These are phyloP conservation scores for Gymnocheta viridis DNA, from an alignment of 2,888 invertebrate species.

Conservation along the genomic window DNA sequence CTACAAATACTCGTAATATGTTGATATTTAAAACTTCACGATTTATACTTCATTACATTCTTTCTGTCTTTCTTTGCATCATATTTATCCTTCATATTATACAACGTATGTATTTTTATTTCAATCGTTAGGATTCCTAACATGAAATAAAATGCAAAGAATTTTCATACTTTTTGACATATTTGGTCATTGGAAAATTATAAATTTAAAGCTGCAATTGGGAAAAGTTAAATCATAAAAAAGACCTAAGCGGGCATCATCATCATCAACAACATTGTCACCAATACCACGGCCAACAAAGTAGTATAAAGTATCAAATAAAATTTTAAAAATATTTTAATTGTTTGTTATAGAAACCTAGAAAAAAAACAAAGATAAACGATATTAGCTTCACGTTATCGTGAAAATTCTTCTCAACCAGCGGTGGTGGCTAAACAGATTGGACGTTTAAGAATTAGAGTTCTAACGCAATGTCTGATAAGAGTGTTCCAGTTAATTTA, in stretches of 20 bases:
- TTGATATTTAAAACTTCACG: constrained; percentile 10
- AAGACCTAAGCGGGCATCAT: not conserved
- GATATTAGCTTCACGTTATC: constrained; percentile 46
- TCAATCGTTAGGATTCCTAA: not conserved
- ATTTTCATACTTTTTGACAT: constrained; percentile 38
- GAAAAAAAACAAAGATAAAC: constrained; percentile 7
- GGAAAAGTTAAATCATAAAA: not conserved
- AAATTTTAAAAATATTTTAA: constrained; percentile 58
- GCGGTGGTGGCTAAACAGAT: not conserved
- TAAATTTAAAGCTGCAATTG: constrained; percentile 28
- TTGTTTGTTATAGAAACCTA: constrained; percentile 45
- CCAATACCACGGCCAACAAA: constrained; percentile 30
- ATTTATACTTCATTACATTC: not conserved
- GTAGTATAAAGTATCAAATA: constrained; percentile 49
- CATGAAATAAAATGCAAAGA: constrained; percentile 38
- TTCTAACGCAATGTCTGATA: not conserved
- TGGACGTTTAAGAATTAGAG: not conserved
- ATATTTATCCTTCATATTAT: not conserved
- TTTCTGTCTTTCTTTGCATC: not conserved
- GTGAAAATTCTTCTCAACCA: constrained; percentile 24
- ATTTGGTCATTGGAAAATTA: constrained; percentile 50
- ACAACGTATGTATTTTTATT: not conserved
- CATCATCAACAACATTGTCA: not conserved
- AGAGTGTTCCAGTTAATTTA: not conserved
- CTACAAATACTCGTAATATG: not conserved